phyloP scores from a whole-genome alignment of 2,888 invertebrate species.

The Calephelis perditalis region DNA sequence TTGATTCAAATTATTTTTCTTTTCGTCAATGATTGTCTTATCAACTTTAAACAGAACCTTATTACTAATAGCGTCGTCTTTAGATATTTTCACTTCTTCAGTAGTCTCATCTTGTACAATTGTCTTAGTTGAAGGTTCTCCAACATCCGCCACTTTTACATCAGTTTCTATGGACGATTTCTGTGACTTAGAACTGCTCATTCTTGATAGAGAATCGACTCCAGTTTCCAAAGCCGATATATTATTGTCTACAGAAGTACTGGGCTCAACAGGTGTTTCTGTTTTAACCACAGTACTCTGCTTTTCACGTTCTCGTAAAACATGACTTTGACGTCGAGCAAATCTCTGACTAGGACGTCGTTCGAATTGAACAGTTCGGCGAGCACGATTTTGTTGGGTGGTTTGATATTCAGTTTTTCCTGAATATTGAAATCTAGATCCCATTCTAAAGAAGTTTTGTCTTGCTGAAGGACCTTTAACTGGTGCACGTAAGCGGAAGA shows the following conservation, averaged over 20 bases:
- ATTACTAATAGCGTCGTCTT: constrained; percentile 70
- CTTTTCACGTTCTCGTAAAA: constrained; percentile 87
- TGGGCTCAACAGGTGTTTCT: constrained; percentile 28
- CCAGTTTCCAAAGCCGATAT: constrained; percentile 35
- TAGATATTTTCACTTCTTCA: constrained; percentile 59
- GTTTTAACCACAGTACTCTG: constrained; percentile 62
- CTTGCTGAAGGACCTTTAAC: constrained; percentile 92
- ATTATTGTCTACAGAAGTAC: constrained; percentile 1
- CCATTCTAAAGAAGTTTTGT: constrained; percentile 99
- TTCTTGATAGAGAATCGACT: constrained; percentile 62
- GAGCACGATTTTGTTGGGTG: constrained; percentile 91
- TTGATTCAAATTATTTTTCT: constrained; percentile 64
- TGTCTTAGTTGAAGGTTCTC: constrained; percentile 60
- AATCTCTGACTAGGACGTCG: constrained; percentile 97
- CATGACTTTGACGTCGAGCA: constrained; percentile 94
- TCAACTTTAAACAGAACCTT: constrained; percentile 68
- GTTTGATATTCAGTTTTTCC: constrained; percentile 99
- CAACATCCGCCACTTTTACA: constrained; percentile 45
- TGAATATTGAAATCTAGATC: constrained; percentile 95
- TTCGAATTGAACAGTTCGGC: constrained; percentile 97
- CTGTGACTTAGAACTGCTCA: constrained; percentile 77
- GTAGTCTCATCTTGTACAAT: constrained; percentile 55
- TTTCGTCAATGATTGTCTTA: constrained; percentile 54
- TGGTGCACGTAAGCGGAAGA: constrained; percentile 95
- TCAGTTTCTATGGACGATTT: constrained; percentile 64